Evolutionary conservation across 2,888 invertebrate species (phyloP), one percentile per base, ranked within the genome.

Genomic region (Agrilus cyanescens): DNA sequence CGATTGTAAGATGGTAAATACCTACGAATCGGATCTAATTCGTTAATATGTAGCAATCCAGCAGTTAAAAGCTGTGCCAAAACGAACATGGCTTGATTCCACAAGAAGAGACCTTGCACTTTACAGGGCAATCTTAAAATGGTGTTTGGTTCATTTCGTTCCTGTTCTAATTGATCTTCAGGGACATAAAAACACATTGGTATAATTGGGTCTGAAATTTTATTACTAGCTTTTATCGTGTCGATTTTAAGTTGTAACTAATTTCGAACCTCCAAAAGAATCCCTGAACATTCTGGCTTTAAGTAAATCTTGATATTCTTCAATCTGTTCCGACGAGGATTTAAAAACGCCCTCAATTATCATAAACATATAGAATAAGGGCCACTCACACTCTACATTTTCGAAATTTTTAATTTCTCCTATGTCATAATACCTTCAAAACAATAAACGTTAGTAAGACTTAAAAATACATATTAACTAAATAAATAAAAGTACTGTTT

Each of bases 331-430:
- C 3, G 86, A 83, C 49, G 88, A 70, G 13, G 85, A 80, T 57
- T 85, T 84, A 61, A 89, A 91, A 38, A 89, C 87, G 8, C 96
- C 94, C 64, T 98, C 96, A 53, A 98, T 91, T 37, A 96, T 87
- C 83, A 98, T 86, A 63, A 85, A 86, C 34, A 94, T 84, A 60
- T 86, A 93, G 67, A 98, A 96, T 38, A 98, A 66, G 0, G 98
- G 98, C 95, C 97, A 98, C 65, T 98, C 96, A 51, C 91, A 90
- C 69, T 98, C 98, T 12, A 97, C 77, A 34, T 86, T 86, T 59
- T 97, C 95, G 68, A 95, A 98, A 59, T 90, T 84, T 66, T 91
- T 94, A 2, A 95, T 79, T 70, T 97, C 95, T 12, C 93, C 91
- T 56, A 85, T 81, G 51, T 82, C 75, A 63, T 96, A 97, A 68